Conservation (phyloP, 2,113 vertebrate species). For the Recurvirostra avosetta region DNA sequence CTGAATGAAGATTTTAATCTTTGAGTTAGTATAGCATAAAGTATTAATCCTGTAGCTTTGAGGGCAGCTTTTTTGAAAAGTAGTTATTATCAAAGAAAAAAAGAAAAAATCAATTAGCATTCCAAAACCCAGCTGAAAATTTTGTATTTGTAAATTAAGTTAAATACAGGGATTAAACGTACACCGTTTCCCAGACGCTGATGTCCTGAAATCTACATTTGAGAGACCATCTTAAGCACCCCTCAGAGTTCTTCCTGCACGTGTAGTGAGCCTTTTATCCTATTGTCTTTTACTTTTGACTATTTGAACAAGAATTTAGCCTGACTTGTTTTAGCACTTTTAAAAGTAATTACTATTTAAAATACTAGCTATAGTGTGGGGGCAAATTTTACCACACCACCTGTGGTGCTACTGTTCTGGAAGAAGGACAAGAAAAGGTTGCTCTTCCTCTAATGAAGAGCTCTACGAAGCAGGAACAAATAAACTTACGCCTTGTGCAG, state of each 20-base stretch:
- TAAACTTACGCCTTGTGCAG: neutral
- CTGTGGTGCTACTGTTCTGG: neutral
- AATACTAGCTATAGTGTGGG: neutral
- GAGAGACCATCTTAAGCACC: neutral
- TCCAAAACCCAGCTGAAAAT: neutral
- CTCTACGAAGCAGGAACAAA: neutral
- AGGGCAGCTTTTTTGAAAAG: neutral
- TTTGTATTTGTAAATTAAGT: neutral
- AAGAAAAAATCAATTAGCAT: neutral
- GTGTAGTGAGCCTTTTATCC: neutral
- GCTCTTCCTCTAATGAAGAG: neutral
- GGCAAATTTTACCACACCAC: neutral
- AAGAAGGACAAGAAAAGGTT: neutral
- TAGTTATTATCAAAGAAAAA: neutral
- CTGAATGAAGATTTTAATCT: neutral
- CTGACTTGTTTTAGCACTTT: neutral
- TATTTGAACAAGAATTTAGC: neutral
- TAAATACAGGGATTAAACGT: neutral
- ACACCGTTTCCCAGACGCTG: neutral
- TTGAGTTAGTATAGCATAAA: neutral
- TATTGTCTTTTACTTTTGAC: neutral
- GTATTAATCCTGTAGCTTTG: neutral
- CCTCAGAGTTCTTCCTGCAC: neutral
- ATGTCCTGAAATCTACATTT: neutral
- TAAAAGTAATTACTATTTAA: neutral